Conservation (phyloP, 2,113 vertebrate species). For the Glaucidium brasilianum region DNA sequence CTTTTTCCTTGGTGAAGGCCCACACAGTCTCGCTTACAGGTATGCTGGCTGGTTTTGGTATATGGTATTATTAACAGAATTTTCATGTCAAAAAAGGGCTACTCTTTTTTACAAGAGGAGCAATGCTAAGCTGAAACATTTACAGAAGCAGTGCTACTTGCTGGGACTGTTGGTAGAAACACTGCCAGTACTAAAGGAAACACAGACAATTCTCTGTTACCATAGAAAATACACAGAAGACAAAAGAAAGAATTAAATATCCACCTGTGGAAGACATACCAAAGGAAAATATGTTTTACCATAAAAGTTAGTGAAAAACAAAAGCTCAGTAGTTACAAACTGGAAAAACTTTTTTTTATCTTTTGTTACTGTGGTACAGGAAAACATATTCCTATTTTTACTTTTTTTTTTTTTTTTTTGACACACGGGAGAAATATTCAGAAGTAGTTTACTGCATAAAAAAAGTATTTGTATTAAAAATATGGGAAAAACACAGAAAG, state of each 20-base stretch:
- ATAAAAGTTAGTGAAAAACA: background rate
- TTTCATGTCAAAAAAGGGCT: background rate
- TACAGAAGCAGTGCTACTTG: background rate
- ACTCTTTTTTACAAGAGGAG: background rate
- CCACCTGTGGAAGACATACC: background rate
- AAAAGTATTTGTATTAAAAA: background rate
- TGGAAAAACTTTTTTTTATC: background rate
- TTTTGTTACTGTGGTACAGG: background rate
- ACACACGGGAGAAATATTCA: background rate
- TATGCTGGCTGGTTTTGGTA: background rate
- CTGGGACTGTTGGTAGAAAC: background rate
- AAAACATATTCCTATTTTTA: rapidly evolving
- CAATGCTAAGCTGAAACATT: background rate
- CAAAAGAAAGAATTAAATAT: background rate
- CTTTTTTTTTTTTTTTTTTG: background rate
- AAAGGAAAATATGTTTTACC: background rate
- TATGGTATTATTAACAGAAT: background rate
- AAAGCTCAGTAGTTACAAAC: background rate
- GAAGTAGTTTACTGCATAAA: background rate
- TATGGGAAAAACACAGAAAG: background rate
- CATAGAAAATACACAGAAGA: background rate
- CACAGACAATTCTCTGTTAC: background rate
- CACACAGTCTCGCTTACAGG: background rate
- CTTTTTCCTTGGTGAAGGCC: background rate
- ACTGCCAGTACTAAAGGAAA: background rate